Evolutionary conservation across 2,888 invertebrate genomes (phyloP).

Genomic region (Melinopterus prodromus): DNA sequence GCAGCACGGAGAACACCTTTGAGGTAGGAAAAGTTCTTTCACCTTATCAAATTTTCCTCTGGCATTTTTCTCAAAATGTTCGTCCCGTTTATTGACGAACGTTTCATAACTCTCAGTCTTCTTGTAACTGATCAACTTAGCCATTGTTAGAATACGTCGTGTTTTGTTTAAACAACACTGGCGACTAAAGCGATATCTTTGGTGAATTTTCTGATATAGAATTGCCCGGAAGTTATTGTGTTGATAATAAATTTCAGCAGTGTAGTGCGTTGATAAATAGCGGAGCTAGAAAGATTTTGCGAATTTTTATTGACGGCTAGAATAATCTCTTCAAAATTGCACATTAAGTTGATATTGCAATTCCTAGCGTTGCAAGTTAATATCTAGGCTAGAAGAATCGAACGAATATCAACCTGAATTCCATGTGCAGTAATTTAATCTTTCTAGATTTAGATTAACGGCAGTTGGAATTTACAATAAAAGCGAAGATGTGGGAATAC

Average conservation of each 20-base stretch:
- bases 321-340: background rate
- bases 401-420: no score
- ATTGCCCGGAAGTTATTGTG: background rate
- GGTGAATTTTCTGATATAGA: background rate
- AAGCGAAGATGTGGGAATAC: background rate
- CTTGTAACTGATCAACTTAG: constrained; percentile 47
- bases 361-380: background rate
- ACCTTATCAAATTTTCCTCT: constrained; percentile 31
- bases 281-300: background rate
- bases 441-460: background rate
- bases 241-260: background rate
- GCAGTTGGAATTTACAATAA: background rate
- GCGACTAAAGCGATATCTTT: background rate
- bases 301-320: background rate
- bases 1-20: constrained; percentile 39
- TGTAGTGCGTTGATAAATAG: background rate
- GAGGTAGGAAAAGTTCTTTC: constrained; percentile 6
- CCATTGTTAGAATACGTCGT: constrained; percentile 36
- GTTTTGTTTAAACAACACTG: background rate
- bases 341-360: no score
- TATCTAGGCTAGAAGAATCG: background rate
- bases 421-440: background rate
- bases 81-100: constrained; percentile 38
- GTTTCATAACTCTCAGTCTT: constrained; percentile 46
- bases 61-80: constrained; percentile 36